phyloP scores from a whole-genome alignment of 2,888 invertebrate genomes.

The Himalopsyche kuldschensis region DNA sequence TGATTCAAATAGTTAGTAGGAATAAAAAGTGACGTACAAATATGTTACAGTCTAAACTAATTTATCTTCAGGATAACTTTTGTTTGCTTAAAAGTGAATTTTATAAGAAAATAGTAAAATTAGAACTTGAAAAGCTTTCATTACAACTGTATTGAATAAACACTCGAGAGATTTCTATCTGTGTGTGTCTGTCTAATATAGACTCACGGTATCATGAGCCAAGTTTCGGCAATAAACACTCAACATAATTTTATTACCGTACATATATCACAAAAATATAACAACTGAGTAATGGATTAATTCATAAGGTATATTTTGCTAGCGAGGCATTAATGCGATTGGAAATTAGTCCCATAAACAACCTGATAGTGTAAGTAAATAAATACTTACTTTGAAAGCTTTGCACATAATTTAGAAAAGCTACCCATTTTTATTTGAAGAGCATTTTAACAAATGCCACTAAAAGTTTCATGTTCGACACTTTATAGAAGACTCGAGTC shows the following conservation, averaged over 20 bases:
- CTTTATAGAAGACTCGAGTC: no score
- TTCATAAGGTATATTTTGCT: background rate
- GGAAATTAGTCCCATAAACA: background rate
- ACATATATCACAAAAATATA: background rate
- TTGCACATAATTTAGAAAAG: background rate
- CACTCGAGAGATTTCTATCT: background rate
- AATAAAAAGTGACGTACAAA: no score
- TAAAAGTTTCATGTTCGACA: no score
- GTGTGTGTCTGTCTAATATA: background rate
- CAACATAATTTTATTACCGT: constrained; percentile 1
- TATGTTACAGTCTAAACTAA: no score
- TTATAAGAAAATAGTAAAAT: no score
- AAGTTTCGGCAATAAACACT: constrained; percentile 7
- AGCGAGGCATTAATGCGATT: background rate
- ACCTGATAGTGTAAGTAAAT: background rate
- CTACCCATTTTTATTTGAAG: background rate
- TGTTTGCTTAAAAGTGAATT: no score
- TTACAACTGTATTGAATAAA: no score
- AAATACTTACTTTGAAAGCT: background rate
- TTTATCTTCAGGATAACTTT: no score
- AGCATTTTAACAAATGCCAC: no score
- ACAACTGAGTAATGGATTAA: background rate
- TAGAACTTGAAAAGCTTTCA: no score
- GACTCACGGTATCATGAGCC: constrained; percentile 15
- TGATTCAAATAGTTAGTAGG: no score